These are phyloP conservation scores for Pelvicachromis taeniatus DNA, from an alignment of 2,113 vertebrate genomes.

Conservation along the genomic window DNA sequence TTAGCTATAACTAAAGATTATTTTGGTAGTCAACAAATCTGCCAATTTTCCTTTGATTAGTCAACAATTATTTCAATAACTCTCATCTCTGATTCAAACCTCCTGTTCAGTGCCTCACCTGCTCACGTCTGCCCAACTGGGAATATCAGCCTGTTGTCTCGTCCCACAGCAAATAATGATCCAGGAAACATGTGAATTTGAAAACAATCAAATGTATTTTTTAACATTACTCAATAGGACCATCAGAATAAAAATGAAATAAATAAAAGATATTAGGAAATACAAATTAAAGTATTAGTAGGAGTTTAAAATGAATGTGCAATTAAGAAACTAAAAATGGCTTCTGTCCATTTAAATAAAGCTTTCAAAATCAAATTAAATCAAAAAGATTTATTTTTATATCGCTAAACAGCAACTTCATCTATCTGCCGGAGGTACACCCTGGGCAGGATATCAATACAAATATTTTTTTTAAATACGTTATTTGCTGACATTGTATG, in stretches of 20 bases:
- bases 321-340: neutral
- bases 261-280: neutral
- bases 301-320: neutral
- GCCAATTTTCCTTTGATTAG: neutral
- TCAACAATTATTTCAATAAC: neutral
- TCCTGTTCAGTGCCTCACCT: neutral
- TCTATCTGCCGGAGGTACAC: too few relatives aligned
- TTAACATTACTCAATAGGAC: fast-evolving
- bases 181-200: neutral
- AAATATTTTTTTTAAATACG: fast-evolving
- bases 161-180: neutral
- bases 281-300: neutral
- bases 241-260: neutral
- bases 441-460: neutral
- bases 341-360: neutral
- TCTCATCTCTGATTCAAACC: neutral
- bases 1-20: neutral
- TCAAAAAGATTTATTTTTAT: fast-evolving
- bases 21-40: neutral
- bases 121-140: fast-evolving
- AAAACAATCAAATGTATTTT: neutral
- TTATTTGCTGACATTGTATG: neutral
- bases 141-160: neutral
- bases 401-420: fast-evolving
- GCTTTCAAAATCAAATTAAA: neutral